A percentile compares a stretch with the other conserved stretches of the same genome.
phyloP scores from a whole-genome alignment of 1,140 invertebrate genomes.

The Coenobita brevimanus region DNA sequence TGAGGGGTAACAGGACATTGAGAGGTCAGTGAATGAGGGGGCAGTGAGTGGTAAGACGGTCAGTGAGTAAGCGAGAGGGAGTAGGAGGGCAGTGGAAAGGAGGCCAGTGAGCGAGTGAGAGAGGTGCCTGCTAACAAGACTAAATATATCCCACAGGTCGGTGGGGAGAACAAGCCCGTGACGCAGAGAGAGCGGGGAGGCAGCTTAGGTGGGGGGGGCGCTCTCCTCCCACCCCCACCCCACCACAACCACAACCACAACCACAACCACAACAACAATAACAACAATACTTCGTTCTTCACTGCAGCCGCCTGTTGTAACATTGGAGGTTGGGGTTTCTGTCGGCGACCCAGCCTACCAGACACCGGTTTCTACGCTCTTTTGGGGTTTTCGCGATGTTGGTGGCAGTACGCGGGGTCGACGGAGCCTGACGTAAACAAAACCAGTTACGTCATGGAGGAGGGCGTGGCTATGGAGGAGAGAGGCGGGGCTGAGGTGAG shows the following conservation, averaged over 20 bases:
- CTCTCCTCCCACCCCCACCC: too few relatives aligned
- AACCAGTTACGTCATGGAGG: slow-evolving; percentile 40
- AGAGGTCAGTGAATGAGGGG: neutral
- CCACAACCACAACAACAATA: neutral
- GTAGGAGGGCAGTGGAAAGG: neutral
- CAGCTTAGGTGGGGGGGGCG: neutral
- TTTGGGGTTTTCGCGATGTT: slow-evolving; percentile 54
- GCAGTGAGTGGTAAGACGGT: neutral
- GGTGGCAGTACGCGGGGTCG: slow-evolving; percentile 46
- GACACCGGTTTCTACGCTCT: slow-evolving; percentile 36
- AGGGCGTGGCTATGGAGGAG: slow-evolving; percentile 49
- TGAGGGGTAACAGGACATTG: neutral
- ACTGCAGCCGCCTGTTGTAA: slow-evolving; percentile 4
- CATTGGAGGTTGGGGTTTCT: neutral
- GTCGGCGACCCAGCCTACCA: neutral
- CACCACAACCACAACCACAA: slow-evolving; percentile 12
- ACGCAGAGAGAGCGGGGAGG: slow-evolving; percentile 17
- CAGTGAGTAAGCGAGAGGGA: neutral
- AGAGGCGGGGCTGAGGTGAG: slow-evolving; percentile 55
- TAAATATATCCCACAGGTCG: slow-evolving; percentile 44
- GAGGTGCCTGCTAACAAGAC: neutral
- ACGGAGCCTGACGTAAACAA: slow-evolving; percentile 20
- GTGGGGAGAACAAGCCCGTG: neutral
- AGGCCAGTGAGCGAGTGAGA: neutral
- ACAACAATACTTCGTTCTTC: neutral